Conservation (phyloP, 2,888 invertebrate species). For the Apantesis nais region DNA sequence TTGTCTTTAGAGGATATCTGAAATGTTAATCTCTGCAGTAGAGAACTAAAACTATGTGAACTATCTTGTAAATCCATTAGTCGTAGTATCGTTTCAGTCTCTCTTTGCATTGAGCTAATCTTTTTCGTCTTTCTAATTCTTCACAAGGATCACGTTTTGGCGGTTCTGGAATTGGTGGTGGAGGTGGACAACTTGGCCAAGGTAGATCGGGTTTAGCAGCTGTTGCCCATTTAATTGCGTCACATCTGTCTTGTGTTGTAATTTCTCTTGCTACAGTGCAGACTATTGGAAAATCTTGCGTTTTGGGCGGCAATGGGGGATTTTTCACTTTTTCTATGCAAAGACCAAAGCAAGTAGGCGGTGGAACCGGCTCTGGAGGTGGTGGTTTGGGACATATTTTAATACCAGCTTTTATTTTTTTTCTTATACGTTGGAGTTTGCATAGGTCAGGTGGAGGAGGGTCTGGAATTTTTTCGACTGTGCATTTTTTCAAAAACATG, state of each 20-base stretch:
- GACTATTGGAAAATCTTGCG: constrained; percentile 41
- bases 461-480: constrained; percentile 46
- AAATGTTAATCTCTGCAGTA: constrained; percentile 6
- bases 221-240: constrained; percentile 46
- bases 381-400: constrained; percentile 61
- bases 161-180: constrained; percentile 57
- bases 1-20: neutral
- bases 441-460: constrained; percentile 59
- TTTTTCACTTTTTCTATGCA: constrained; percentile 72
- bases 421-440: constrained; percentile 54
- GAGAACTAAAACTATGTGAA: constrained; percentile 19
- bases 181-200: constrained; percentile 57
- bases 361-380: constrained; percentile 45
- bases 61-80: constrained; percentile 44
- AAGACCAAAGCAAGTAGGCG: constrained; percentile 57
- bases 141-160: constrained; percentile 61
- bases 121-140: constrained; percentile 47
- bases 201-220: constrained; percentile 51
- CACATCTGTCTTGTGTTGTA: constrained; percentile 59
- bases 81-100: constrained; percentile 62
- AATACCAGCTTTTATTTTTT: constrained; percentile 59
- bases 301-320: constrained; percentile 41
- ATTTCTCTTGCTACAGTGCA: constrained; percentile 55
- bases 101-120: constrained; percentile 54
- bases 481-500: constrained; percentile 66